Base-by-base conservation (phyloP, 2,888 invertebrate species). In the Scaptomyza parva region DNA sequence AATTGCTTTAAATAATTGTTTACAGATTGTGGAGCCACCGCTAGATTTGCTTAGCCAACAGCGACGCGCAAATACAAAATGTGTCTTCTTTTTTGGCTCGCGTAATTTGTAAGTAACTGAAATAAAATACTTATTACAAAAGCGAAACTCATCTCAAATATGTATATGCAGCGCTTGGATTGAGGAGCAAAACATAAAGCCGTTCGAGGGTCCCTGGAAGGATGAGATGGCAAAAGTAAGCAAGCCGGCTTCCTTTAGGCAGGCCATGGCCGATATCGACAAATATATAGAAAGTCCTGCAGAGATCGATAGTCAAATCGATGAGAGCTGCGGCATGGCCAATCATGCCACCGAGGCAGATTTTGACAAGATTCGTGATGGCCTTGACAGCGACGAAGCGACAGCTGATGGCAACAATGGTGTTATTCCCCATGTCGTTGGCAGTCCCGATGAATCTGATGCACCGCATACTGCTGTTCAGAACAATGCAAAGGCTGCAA, bases 31-130 rank as follows among this genome's bases (percentile, higher is more conserved):
- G 37, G 94, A 95, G 78, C 96, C 97, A 11, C 95, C 95, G 47
- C 93, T 95, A 60, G 96, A 96, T 89, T 92, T 95, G 82, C 94
- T 96, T 90, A 95, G 94, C 89, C 95, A 90, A 58, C 87, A 95
- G 18, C 95, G 95, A 86, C 97, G 96, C 90, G 95, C 96, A 77
- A 93, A 93, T 59, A 94, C 94, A 66, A 96, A 96, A 89, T 98
- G 97, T 92, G 96, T 98, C 76, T 98, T 95, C 92, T 98, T 98
- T 93, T 98, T 97, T 92, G 98, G 98, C 59, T 95, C 96, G n/a
- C 96, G 97, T 87, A 97, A 98, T 91, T 97, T 96, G 98, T 98
- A 93, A 97, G 98, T 90, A 57, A 11, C 26, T 43, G 69, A 43
- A 45, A 67, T 26, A 40, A 11, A 20, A 12, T 24, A 35, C 1